These are phyloP conservation scores for Luscinia megarhynchos DNA, from an alignment of 2,797 vertebrate genomes.

Conservation along the genomic window DNA sequence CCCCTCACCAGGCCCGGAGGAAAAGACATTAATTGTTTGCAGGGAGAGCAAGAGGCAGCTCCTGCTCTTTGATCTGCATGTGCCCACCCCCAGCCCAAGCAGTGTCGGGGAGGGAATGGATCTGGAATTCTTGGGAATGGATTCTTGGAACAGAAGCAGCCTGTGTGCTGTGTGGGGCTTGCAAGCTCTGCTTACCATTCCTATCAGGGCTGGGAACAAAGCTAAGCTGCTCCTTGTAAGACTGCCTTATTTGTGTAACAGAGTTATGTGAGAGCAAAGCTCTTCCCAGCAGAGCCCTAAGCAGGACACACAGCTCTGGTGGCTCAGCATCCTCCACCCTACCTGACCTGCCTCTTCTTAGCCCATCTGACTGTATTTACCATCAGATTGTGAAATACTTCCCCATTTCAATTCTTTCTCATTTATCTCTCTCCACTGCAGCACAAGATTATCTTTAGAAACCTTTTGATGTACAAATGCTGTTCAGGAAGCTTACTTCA, in stretches of 20 bases:
- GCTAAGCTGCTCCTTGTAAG: background rate
- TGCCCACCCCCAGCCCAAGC: background rate
- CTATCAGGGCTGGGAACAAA: background rate
- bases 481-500: background rate
- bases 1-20: background rate
- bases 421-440: background rate
- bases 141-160: background rate
- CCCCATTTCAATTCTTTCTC: background rate
- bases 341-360: background rate
- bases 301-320: background rate
- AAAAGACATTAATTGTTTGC: slow-evolving; percentile 17
- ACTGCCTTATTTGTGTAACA: rapidly evolving
- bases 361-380: background rate
- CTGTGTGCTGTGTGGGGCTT: background rate
- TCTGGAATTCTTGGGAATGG: background rate
- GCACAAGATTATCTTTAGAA: background rate
- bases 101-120: rapidly evolving
- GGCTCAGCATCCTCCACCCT: background rate
- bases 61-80: background rate
- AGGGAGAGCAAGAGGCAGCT: background rate
- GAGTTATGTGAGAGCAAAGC: background rate
- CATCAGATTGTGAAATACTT: background rate
- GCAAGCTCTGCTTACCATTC: background rate
- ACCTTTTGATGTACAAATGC: background rate
- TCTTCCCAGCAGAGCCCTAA: background rate